Evolutionary conservation across 1,140 invertebrate species (phyloP), one percentile per base, ranked within the genome.

Genomic region (Maniola jurtina): DNA sequence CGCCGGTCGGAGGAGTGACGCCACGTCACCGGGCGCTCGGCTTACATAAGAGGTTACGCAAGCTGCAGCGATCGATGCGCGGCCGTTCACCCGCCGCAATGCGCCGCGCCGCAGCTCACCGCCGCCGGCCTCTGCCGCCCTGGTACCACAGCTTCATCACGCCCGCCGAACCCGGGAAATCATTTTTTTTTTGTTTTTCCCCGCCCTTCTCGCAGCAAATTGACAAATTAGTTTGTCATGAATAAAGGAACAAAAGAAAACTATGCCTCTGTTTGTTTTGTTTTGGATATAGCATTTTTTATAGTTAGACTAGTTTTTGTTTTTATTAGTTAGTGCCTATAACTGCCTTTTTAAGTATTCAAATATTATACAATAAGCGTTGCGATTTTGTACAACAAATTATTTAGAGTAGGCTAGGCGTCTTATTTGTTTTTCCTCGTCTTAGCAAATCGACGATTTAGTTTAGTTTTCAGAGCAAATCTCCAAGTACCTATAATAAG

Each of bases 1-100:
- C 45, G 16, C 56, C 55, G 61, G 48, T 11, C 25, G 38, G 42
- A n/a, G 13, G 42, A 45, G 9, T 34, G 15, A 34, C 54, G 48
- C 54, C 73, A 76, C 77, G 76, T 79, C 79, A 80, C 84, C 83
- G 81, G 80, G 77, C 71, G 73, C 77, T 89, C 79, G 70, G 72
- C 77, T 89, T 87, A 89, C 81, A 85, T 87, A 87, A 87, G 72
- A 73, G 73, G 69, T 82, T 81, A 84, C 82, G 82, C 79, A 81
- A 82, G 80, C 71, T 66, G 65, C 60, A 64, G 72, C 61, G 86
- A 89, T 89, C 84, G 85, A 89, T 87, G 84, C 79, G 76, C 81
- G 86, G 84, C 77, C 84, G 82, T 89, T 89, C 81, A 89, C 86
- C 86, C 86, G 84, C 86, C 84, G 84, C 84, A 87, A 84, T 87